These are phyloP conservation scores for Salvelinus namaycush DNA, from an alignment of 2,113 vertebrate species.

Conservation along the genomic window DNA sequence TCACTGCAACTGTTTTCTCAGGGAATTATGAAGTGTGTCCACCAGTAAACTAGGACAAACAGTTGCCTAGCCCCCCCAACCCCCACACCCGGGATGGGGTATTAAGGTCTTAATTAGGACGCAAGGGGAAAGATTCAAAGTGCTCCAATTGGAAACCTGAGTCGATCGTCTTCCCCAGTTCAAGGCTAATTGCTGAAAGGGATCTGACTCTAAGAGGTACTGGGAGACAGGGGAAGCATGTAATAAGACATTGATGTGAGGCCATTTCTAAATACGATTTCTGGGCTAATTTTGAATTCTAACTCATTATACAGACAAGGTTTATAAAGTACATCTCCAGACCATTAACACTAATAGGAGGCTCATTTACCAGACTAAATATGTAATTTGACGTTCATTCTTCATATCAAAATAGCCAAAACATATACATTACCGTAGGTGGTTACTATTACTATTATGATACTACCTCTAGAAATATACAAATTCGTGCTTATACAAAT, in stretches of 20 bases:
- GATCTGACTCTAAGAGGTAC: conserved; percentile 69
- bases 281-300: conserved; percentile 26
- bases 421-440: background rate
- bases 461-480: too few relatives aligned
- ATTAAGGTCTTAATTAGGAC: conserved; percentile 84
- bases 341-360: background rate
- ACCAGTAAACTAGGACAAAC: conserved; percentile 62
- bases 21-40: conserved; percentile 71
- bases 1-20: conserved; percentile 60
- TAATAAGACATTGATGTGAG: conserved; percentile 59
- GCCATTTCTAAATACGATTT: conserved; percentile 61
- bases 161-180: conserved; percentile 79
- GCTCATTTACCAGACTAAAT: background rate
- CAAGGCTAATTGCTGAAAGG: conserved; percentile 77
- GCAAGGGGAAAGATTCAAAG: conserved; percentile 75
- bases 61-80: conserved; percentile 50
- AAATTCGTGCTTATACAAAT: too few relatives aligned
- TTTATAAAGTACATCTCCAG: background rate
- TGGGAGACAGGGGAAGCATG: conserved; percentile 54
- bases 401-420: background rate
- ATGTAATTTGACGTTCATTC: background rate
- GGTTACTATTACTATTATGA: background rate
- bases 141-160: conserved; percentile 72
- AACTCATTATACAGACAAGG: background rate
- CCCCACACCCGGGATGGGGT: conserved; percentile 39